phyloP scores from a whole-genome alignment of 2,797 vertebrate genomes.

The Strix occidentalis region DNA sequence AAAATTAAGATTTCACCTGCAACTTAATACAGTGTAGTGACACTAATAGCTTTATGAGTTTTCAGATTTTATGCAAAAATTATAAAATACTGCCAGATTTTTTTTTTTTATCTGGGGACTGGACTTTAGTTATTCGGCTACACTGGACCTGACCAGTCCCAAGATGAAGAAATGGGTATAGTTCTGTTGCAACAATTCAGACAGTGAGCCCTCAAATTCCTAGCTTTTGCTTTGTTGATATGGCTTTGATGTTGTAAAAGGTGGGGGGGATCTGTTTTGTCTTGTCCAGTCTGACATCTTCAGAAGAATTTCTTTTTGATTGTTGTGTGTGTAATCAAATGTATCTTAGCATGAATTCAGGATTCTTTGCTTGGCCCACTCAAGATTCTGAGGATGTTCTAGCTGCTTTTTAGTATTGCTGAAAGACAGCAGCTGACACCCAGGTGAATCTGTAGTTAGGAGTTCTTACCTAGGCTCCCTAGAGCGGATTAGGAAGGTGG shows the following conservation, averaged over 20 bases:
- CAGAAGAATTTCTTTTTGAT: not conserved
- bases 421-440: not conserved
- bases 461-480: not conserved
- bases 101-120: not conserved
- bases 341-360: not conserved
- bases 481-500: fast-evolving
- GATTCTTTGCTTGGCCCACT: not conserved
- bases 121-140: not conserved
- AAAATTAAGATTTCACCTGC: not conserved
- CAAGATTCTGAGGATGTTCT: not conserved
- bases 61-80: not conserved
- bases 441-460: not conserved
- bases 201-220: not conserved
- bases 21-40: no score
- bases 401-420: not conserved
- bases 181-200: not conserved
- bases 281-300: constrained; percentile 8
- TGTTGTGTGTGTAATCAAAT: not conserved
- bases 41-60: not conserved
- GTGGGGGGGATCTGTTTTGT: not conserved
- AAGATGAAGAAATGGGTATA: not conserved
- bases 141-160: not conserved
- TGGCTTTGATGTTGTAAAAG: not conserved
- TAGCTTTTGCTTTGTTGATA: not conserved
- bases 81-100: not conserved